phyloP scores from a whole-genome alignment of 2,797 vertebrate species.

The Hoplostethus mediterraneus region DNA sequence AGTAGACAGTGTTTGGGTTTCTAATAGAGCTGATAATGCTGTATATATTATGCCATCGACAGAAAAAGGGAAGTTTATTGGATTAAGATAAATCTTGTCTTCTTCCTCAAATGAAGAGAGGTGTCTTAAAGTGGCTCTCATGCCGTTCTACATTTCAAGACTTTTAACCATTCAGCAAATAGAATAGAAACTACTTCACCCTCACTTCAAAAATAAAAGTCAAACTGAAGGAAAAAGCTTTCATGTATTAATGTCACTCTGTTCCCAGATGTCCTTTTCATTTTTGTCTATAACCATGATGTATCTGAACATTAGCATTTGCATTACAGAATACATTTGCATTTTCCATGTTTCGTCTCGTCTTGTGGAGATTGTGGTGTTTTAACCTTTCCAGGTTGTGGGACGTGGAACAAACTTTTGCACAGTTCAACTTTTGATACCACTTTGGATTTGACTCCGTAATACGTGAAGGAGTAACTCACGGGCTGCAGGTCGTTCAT shows the following conservation, averaged over 20 bases:
- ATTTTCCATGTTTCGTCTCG: conserved; percentile 22
- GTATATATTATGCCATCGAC: conserved; percentile 35
- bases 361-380: neutral
- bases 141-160: conserved; percentile 49
- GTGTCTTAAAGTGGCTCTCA: conserved; percentile 72
- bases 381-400: conserved; percentile 5
- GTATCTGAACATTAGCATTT: conserved; percentile 53
- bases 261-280: conserved; percentile 54
- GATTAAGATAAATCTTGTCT: conserved; percentile 64
- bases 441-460: conserved; percentile 22
- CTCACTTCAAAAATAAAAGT: conserved; percentile 53
- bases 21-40: conserved; percentile 37
- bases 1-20: conserved; percentile 23
- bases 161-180: conserved; percentile 57
- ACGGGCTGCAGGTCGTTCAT: conserved; percentile 86
- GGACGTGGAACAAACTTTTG: conserved; percentile 1
- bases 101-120: conserved; percentile 49
- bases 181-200: conserved; percentile 50
- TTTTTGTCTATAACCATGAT: conserved; percentile 42
- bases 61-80: conserved; percentile 66
- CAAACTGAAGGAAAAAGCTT: conserved; percentile 56
- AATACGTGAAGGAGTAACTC: conserved; percentile 60
- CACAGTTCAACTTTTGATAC: conserved; percentile 18
- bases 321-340: conserved; percentile 56
- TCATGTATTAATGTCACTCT: conserved; percentile 56